phyloP scores from a whole-genome alignment of 2,888 invertebrate species.

The Drepana falcataria region DNA sequence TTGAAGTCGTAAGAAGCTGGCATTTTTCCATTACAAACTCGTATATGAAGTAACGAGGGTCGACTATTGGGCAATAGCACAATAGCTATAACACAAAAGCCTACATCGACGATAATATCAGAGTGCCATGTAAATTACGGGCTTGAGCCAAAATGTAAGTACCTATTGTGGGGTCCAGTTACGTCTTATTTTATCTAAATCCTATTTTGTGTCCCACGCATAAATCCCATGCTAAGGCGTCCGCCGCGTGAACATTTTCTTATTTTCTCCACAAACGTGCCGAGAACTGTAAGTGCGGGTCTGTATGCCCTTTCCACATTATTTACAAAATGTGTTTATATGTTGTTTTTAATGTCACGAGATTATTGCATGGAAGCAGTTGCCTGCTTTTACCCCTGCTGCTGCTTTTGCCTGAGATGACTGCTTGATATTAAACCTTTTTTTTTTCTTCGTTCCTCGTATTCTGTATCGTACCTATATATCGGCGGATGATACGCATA shows the following conservation, averaged over 20 bases:
- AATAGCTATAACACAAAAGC: constrained; percentile 31
- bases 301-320: constrained; percentile 38
- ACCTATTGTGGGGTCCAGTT: constrained; percentile 46
- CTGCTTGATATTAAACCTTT: too few species aligned
- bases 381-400: too few species aligned
- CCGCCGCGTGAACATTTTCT: constrained; percentile 73
- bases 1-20: constrained; percentile 16
- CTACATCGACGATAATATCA: constrained; percentile 30
- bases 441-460: too few species aligned
- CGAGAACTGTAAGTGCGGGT: constrained; percentile 68
- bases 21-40: constrained; percentile 36
- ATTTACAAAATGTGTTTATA: constrained; percentile 27
- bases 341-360: constrained; percentile 7
- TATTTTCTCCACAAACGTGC: constrained; percentile 72
- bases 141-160: constrained; percentile 37
- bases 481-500: too few species aligned
- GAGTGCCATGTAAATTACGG: constrained; percentile 47
- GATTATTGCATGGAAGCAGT: neutral
- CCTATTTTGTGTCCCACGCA: constrained; percentile 73
- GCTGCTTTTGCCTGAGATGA: too few species aligned
- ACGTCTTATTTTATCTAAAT: constrained; percentile 72
- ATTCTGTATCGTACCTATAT: too few species aligned
- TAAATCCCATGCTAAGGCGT: constrained; percentile 70
- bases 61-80: constrained; percentile 35
- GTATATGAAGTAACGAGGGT: constrained; percentile 39